phyloP scores from a whole-genome alignment of 2,797 vertebrate genomes.

The Pipistrellus nathusii region DNA sequence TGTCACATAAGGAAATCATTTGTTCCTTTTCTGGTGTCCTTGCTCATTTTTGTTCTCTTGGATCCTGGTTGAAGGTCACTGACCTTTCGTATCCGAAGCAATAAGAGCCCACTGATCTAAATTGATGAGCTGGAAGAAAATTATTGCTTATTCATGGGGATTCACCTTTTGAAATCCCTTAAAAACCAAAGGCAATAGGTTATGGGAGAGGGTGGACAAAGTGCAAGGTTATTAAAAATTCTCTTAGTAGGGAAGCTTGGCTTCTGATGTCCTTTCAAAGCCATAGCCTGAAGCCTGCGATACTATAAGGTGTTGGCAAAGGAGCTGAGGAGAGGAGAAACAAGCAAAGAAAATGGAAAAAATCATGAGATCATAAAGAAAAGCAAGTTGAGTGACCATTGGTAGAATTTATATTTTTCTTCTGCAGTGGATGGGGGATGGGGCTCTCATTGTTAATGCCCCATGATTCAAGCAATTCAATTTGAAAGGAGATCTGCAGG shows the following conservation, averaged over 20 bases:
- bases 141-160: neutral
- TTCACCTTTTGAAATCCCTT: slow-evolving; percentile 31
- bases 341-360: neutral
- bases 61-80: neutral
- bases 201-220: neutral
- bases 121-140: neutral
- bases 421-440: neutral
- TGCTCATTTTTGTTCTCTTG: neutral
- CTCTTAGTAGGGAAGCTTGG: neutral
- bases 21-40: neutral
- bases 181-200: neutral
- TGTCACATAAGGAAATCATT: neutral
- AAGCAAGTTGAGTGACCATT: neutral
- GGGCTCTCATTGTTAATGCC: slow-evolving; percentile 63
- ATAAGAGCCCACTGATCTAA: neutral
- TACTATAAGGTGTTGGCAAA: neutral
- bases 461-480: neutral
- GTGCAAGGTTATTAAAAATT: neutral
- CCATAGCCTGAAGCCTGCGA: neutral
- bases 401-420: slow-evolving; percentile 1
- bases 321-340: neutral
- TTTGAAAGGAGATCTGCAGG: neutral
- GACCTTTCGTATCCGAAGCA: neutral
- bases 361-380: neutral
- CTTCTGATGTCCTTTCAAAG: neutral